Evolutionary conservation across 1,140 invertebrate genomes (phyloP).

Genomic region (Aphaenogaster ashmeadi): DNA sequence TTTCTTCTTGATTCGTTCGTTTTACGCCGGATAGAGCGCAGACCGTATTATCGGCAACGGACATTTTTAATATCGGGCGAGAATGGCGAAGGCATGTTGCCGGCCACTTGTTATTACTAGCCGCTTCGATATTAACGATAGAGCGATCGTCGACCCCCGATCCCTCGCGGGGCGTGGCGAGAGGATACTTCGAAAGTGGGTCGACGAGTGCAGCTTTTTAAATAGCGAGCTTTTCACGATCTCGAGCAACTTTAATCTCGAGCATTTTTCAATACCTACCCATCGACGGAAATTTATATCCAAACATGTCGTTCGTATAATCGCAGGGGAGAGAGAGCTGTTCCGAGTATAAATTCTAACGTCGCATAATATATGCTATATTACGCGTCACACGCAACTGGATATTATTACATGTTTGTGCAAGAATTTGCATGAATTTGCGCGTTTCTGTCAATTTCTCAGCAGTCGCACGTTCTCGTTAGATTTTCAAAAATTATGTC

Average conservation of each 20-base stretch:
- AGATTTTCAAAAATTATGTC: neutral
- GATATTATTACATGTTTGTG: constrained; percentile 3
- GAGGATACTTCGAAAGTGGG: constrained; percentile 50
- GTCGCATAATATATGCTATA: neutral
- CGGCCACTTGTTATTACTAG: constrained; percentile 53
- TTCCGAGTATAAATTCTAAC: constrained; percentile 24
- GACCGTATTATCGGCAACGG: constrained; percentile 14
- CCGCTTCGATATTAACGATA: constrained; percentile 58
- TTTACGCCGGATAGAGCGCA: neutral
- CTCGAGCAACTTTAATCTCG: constrained; percentile 50
- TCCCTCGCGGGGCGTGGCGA: constrained; percentile 20
- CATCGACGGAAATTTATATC: constrained; percentile 51
- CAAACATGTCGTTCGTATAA: constrained; percentile 26
- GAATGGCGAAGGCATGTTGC: neutral
- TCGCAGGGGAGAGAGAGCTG: neutral
- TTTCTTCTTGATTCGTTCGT: neutral
- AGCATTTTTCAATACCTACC: constrained; percentile 54
- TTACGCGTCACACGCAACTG: neutral
- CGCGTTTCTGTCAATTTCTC: neutral
- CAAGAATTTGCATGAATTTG: neutral
- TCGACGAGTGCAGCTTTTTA: constrained; percentile 60
- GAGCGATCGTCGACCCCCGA: constrained; percentile 39
- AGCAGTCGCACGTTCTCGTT: neutral
- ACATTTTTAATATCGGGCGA: constrained; percentile 51
- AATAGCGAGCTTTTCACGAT: constrained; percentile 51